A percentile compares a stretch with the other conserved stretches of the same genome.
Conservation (phyloP, 2,888 invertebrate genomes). For the Plebejus anna region DNA sequence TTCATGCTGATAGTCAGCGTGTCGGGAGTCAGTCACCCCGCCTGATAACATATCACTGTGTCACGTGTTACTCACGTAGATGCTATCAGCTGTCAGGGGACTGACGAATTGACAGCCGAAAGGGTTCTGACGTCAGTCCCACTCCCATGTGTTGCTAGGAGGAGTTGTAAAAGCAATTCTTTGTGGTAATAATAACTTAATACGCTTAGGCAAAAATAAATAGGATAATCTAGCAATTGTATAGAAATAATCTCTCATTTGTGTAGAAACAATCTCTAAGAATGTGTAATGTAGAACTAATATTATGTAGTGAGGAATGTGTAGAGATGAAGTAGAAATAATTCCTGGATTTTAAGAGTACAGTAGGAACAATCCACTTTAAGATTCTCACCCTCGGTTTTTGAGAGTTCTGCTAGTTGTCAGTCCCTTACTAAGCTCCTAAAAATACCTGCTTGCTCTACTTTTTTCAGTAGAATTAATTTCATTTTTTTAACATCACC, state of each 20-base stretch:
- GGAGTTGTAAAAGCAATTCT: no score
- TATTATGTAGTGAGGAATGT: no score
- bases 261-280: no score
- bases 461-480: background rate
- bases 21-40: slow-evolving; percentile 2
- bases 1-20: background rate
- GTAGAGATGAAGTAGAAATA: background rate
- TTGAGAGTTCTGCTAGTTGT: background rate
- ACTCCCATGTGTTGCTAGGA: no score
- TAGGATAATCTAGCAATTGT: no score
- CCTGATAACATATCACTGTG: slow-evolving; percentile 2
- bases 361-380: background rate
- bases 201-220: no score
- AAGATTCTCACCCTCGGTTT: background rate
- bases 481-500: background rate
- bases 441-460: background rate
- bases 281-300: no score
- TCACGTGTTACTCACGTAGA: background rate
- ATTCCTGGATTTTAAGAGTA: background rate
- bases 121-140: background rate
- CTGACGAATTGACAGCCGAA: background rate
- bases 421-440: background rate
- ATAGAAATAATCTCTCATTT: no score
- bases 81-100: background rate
- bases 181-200: no score